phyloP scores from a whole-genome alignment of 2,888 invertebrate genomes.

The Erebia ligea region DNA sequence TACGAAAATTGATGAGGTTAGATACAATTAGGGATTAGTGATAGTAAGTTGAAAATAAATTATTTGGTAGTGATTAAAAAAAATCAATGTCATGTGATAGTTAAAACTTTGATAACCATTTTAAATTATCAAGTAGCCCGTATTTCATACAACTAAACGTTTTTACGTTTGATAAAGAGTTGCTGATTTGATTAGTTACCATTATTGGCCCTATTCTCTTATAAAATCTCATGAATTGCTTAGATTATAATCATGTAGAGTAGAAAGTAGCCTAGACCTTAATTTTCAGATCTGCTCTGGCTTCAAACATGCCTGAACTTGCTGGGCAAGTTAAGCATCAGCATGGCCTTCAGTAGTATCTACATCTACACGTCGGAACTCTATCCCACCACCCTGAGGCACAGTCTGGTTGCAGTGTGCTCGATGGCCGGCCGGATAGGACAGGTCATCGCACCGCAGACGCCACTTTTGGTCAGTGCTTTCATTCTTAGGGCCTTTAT shows the following conservation, averaged over 20 bases:
- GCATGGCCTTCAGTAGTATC: conserved; percentile 75
- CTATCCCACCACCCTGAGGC: conserved; percentile 86
- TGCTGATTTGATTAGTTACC: no score
- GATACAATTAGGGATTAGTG: no score
- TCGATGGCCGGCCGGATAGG: conserved; percentile 87
- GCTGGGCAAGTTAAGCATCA: conserved; percentile 73
- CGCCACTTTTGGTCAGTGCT: conserved; percentile 83
- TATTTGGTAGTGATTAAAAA: no score
- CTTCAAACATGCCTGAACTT: conserved; percentile 78
- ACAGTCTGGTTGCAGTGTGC: conserved; percentile 85
- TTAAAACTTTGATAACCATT: no score
- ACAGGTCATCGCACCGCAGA: conserved; percentile 86
- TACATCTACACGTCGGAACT: conserved; percentile 86
- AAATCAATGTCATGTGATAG: no score
- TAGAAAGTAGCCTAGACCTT: conserved; percentile 23
- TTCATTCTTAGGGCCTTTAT: no score
- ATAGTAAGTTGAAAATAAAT: no score
- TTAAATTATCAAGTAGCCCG: no score
- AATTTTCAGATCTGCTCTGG: conserved; percentile 65
- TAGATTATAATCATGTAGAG: conserved; percentile 1
- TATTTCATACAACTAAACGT: no score
- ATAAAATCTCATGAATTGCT: background rate
- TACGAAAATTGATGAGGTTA: no score
- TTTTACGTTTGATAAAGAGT: no score
- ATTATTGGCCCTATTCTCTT: background rate